phyloP scores from a whole-genome alignment of 2,888 invertebrate species.

The Ditylenchus weischeri region DNA sequence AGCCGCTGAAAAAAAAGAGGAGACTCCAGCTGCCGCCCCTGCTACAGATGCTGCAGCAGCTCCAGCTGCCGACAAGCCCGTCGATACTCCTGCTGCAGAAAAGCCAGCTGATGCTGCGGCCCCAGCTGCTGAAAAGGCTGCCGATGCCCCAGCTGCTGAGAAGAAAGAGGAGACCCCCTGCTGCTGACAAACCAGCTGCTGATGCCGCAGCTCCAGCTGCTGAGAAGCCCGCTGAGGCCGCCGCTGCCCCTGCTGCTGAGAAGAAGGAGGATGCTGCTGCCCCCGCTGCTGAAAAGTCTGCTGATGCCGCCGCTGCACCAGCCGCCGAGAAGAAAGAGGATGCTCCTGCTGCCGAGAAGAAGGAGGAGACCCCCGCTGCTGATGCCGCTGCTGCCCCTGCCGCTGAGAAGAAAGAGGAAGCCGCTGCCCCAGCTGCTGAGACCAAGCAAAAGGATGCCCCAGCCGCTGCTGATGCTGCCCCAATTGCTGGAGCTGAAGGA shows the following conservation, averaged over 20 bases:
- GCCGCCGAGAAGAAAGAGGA: not conserved
- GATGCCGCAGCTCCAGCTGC: slow-evolving; percentile 10
- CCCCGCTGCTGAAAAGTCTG: not conserved
- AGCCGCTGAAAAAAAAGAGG: slow-evolving; percentile 3
- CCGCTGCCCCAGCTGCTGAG: slow-evolving; percentile 4
- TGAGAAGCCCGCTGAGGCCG: not conserved
- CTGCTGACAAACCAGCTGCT: not conserved
- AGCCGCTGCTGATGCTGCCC: not conserved
- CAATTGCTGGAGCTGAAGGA: slow-evolving; percentile 3
- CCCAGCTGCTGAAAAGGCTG: slow-evolving; percentile 2
- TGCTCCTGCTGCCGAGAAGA: slow-evolving; percentile 1
- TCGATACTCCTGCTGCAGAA: slow-evolving; percentile 5
- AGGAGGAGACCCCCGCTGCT: not conserved
- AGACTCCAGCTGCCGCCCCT: slow-evolving; percentile 5
- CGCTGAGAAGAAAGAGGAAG: not conserved
- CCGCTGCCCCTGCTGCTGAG: not conserved
- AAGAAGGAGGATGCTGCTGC: not conserved
- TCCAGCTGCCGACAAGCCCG: slow-evolving; percentile 19
- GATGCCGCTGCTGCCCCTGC: not conserved
- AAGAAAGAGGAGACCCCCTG: slow-evolving; percentile 4
- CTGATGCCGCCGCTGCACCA: not conserved
- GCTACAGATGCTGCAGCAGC: slow-evolving; percentile 10
- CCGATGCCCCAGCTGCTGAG: slow-evolving; percentile 18
- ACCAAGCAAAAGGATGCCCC: not conserved
- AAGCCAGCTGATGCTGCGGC: slow-evolving; percentile 10